phyloP scores from a whole-genome alignment of 2,797 vertebrate genomes.

The Tolypeutes matacus region DNA sequence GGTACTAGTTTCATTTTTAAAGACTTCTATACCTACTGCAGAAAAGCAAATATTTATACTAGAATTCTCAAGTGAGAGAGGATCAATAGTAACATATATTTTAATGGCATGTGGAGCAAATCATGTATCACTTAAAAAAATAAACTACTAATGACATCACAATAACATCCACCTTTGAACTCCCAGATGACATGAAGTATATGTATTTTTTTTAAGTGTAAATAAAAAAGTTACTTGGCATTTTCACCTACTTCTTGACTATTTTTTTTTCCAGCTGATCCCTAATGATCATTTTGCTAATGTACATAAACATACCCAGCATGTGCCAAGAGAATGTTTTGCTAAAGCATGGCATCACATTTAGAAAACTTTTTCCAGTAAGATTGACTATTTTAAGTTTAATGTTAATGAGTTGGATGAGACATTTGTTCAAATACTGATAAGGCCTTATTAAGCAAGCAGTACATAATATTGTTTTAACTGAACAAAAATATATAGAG shows the following conservation, averaged over 20 bases:
- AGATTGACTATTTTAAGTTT: constrained; percentile 50
- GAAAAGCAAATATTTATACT: background rate
- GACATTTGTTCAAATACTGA: background rate
- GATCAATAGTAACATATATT: background rate
- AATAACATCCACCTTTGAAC: background rate
- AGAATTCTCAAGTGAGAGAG: constrained; percentile 13
- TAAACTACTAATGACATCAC: background rate
- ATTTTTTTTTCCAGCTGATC: background rate
- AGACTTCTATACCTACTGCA: background rate
- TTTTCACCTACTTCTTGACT: constrained; percentile 14
- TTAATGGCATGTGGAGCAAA: background rate
- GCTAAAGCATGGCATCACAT: background rate
- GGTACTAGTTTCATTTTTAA: constrained; percentile 7
- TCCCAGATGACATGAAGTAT: background rate
- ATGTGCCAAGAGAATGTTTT: background rate
- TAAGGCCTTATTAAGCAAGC: background rate
- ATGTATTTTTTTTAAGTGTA: background rate
- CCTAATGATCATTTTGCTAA: background rate
- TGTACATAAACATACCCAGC: background rate
- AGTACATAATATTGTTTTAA: constrained; percentile 66
- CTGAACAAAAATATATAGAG: constrained; percentile 54
- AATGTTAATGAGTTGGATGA: background rate
- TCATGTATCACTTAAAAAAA: background rate
- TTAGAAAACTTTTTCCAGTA: constrained; percentile 11
- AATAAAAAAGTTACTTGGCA: background rate